Percentiles rank a stretch among this genome's conserved stretches.
Conservation (phyloP, 2,797 vertebrate species). For the Streptopelia turtur region DNA sequence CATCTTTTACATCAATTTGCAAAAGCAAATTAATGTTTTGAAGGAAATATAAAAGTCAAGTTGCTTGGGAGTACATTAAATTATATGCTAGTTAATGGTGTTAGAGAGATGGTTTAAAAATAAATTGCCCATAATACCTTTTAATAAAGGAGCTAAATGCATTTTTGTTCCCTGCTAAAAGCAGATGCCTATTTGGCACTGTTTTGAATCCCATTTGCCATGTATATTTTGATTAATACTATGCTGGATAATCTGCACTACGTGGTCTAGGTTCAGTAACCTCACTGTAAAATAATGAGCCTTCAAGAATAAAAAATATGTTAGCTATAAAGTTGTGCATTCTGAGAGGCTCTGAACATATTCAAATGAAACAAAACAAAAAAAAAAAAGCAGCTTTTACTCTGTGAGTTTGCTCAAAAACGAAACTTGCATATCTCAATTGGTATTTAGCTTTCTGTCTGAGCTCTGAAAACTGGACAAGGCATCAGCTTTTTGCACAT, state of each 20-base stretch:
- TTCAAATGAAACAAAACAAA: constrained; percentile 84
- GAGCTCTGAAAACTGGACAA: constrained; percentile 80
- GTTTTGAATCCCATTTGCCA: constrained; percentile 83
- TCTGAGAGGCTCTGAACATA: constrained; percentile 82
- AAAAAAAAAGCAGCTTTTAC: constrained; percentile 78
- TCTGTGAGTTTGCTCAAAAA: constrained; percentile 83
- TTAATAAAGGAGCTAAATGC: constrained; percentile 76
- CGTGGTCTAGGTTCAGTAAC: constrained; percentile 84
- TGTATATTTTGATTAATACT: constrained; percentile 93
- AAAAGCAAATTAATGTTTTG: constrained; percentile 79
- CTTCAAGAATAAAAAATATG: constrained; percentile 90
- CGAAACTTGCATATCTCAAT: constrained; percentile 75
- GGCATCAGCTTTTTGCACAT: constrained; percentile 83
- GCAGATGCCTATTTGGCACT: constrained; percentile 78
- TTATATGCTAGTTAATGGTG: constrained; percentile 78
- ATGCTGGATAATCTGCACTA: constrained; percentile 83
- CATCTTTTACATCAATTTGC: constrained; percentile 76
- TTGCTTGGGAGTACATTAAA: constrained; percentile 78
- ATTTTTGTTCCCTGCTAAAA: constrained; percentile 82
- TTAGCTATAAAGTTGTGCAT: constrained; percentile 80
- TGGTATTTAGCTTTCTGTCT: constrained; percentile 83
- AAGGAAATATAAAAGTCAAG: constrained; percentile 79
- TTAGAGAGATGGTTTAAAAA: constrained; percentile 78
- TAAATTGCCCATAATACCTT: constrained; percentile 79
- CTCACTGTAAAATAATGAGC: constrained; percentile 93